Evolutionary conservation across 1,140 invertebrate genomes (phyloP), one percentile per base, ranked within the genome.

Genomic region (Heliconius himera): DNA sequence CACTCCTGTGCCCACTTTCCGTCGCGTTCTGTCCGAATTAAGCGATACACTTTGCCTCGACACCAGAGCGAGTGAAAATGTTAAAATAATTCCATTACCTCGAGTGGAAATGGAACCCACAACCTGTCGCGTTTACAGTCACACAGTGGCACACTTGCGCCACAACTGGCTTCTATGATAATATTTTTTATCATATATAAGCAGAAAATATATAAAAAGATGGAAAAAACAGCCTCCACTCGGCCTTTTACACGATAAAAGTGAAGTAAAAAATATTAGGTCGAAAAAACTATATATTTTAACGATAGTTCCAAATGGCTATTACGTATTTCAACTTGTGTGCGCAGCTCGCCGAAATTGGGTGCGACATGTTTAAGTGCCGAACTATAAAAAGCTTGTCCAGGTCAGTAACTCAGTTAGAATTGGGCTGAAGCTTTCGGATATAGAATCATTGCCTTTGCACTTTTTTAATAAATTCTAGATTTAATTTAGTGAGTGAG

Each of bases 361-460:
- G 49, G 56, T 70, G 75, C 74, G 76, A 84, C 84, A 82, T 81
- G 82, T 82, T 83, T 79, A 87, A 87, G 84, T 83, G 81, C 66
- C 83, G 82, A 87, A 89, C 83, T 87, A 85, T 86, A 84, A 89
- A 88, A 88, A 87, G 83, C 84, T 90, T 84, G 86, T 81, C 72
- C 86, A 84, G 85, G 86, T 87, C 85, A 89, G 78, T 86, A 86
- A 85, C 84, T 83, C 80, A 79, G 81, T 87, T 83, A 84, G 81
- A 84, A 77, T 81, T 51, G 56, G 26, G 70, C 54, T 71, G 26
- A 73, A 77, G 56, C 70, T 22, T 72, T 84, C 70, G 72, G 22
- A 84, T 86, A 49, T 82, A 83, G 81, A 81, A 81, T 81, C 84
- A 84, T 81, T 84, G 83, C 66, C 80, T 78, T 83, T 5, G 1